These are phyloP conservation scores for Brachyhypopomus occidentalis DNA, from an alignment of 2,113 vertebrate genomes.

Conservation along the genomic window DNA sequence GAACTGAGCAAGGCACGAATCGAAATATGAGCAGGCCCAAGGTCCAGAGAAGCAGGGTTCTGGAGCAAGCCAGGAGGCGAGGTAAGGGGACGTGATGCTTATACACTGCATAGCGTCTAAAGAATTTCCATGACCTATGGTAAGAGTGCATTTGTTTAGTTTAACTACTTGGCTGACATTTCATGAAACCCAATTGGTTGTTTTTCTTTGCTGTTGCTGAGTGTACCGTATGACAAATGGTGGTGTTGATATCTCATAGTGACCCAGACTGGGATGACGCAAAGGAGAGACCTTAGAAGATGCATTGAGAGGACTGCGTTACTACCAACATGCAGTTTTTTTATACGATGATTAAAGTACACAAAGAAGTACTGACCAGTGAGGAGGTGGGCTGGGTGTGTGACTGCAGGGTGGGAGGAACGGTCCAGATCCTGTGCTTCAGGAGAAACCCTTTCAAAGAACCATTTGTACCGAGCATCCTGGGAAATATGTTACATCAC, in stretches of 20 bases:
- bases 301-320: not conserved
- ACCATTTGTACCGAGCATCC: not conserved
- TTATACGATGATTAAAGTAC: not conserved
- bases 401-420: not conserved
- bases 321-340: not conserved
- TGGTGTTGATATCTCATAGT: no score
- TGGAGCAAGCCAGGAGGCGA: no score
- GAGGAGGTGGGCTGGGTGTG: not conserved
- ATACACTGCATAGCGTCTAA: no score
- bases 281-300: not conserved
- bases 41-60: not conserved
- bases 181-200: no score
- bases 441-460: not conserved
- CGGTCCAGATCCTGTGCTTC: not conserved
- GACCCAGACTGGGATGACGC: not conserved
- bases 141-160: no score
- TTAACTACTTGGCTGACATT: no score
- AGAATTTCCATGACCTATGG: no score
- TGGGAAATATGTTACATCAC: not conserved
- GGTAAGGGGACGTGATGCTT: no score
- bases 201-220: no score
- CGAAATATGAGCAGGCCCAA: not conserved
- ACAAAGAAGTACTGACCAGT: constrained; percentile 12
- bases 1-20: no score
- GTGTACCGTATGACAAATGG: no score